Base-by-base conservation (phyloP, 2,888 invertebrate genomes). In the Acanthoscelides obtectus region DNA sequence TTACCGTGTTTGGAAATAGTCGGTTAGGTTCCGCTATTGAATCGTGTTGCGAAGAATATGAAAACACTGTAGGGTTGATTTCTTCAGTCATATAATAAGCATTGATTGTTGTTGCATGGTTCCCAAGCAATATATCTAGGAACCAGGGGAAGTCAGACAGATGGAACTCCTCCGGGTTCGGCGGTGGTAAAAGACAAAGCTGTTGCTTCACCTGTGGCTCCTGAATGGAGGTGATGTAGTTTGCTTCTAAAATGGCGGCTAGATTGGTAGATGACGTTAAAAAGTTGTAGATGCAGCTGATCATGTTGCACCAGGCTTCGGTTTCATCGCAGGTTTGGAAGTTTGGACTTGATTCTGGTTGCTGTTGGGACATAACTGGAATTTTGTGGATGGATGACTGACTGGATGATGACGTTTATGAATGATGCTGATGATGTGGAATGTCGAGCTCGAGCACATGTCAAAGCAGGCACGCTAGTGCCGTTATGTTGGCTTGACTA, bases 291-390 rank as follows among this genome's bases (percentile, higher is more conserved):
- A 71, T 69, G 67, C 71, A 67, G 64, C 69, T 66, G 20, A 71
- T 22, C 71, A 71, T 71, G 22, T 63, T 67, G 66, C 69, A 67
- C 71, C 71, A 71, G 0, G 69, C 71, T n/a, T 71, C 69, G 25
- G 65, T 71, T 67, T 69, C 69, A 20, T 67, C 25, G 69, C 20
- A 27, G 22, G 69, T 20, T 2, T 6, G 27, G 45, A 45, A 20
- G 69, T 64, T 25, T 67, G 69, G 64, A n/a, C 63, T 66, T 20
- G 67, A 71, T 21, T 64, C 25, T 21, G 67, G 20, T 67, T 69
- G 67, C 17, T 69, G 25, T 6, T 22, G 21, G 64, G 69, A 69
- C 71, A 71, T 71, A 21, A 71, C 71, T 66, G 25, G 64, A 69
- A 71, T 71, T 71, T 71, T 6, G 45, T 45, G 45, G 17, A 45